Base-by-base conservation (phyloP, 2,797 vertebrate species). In the Cuculus canorus region DNA sequence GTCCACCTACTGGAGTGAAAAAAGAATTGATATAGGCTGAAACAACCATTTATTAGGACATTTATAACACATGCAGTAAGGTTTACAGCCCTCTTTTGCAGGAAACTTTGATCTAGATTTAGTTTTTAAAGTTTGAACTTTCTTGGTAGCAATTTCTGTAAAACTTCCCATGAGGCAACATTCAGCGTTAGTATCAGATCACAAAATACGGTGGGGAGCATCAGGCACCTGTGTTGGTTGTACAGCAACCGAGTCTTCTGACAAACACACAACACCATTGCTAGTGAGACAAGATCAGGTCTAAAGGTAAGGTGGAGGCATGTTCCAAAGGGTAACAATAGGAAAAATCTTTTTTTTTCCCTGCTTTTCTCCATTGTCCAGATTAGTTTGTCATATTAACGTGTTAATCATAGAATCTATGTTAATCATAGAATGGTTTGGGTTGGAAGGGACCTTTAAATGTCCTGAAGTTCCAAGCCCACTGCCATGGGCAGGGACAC, bases 131-230 rank as follows among this genome's bases (percentile, higher is more conserved):
- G 37, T 64, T 13, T 50, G 30, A 69, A 50, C 32, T 69, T 81
- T 50, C 59, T 73, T 60, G 57, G 35, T 81, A 41, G 56, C 32
- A 45, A 17, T 48, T 83, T 54, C 53, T 68, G 5, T 59, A 39
- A 71, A 86, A 81, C 25, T 56, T 52, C 69, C 50, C 28, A 9
- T 18, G 28, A 61, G 45, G 54, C 71, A 69, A 8, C 37, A 27
- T 39, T 48, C 41, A 57, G 30, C 9, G 41, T 45, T 22, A 65
- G 32, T 21, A 9, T 5, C 5, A 60, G 59, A 32, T 10, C 1
- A 2, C n/a, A 25, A 39, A 39, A 78, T 1, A 16, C 0, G 2
- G 37, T 17, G 37, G n/a, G n/a, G n/a, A n/a, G 43, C 60, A 11
- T 45, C 18, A 37, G 50, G 61, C 48, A 52, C 61, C 63, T 76